Evolutionary conservation across 1,140 invertebrate species (phyloP).

Genomic region (Bombus superbus): DNA sequence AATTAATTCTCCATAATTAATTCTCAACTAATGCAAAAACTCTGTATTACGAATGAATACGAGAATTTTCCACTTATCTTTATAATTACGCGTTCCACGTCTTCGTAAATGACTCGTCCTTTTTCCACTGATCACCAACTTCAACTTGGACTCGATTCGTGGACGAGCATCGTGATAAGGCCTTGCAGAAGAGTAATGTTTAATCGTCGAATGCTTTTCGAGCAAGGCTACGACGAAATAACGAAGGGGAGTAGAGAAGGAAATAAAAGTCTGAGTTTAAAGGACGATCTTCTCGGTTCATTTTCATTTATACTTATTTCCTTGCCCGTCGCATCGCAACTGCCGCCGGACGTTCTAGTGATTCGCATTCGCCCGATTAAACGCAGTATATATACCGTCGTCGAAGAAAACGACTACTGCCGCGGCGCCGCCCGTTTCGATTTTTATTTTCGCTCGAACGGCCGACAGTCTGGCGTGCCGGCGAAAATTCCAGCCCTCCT

Average conservation of each 20-base stretch:
- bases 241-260: conserved; percentile 10
- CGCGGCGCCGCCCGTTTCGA: background rate
- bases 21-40: too few relatives aligned
- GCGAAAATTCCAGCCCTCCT: background rate
- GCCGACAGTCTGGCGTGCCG: background rate
- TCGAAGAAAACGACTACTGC: conserved; percentile 11
- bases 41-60: too few relatives aligned
- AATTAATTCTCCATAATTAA: too few relatives aligned
- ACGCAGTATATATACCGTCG: background rate
- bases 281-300: conserved; percentile 10
- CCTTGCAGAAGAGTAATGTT: background rate
- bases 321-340: conserved; percentile 7
- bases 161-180: background rate
- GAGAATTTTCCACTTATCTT: too few relatives aligned
- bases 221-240: background rate
- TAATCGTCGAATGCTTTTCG: conserved; percentile 1
- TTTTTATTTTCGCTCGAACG: conserved; percentile 40
- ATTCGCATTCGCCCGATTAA: conserved; percentile 37
- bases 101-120: too few relatives aligned
- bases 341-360: background rate
- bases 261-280: conserved; percentile 1
- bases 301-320: conserved; percentile 45
- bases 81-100: too few relatives aligned
- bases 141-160: background rate
- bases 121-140: too few relatives aligned